Evolutionary conservation across 2,797 vertebrate genomes (phyloP), one percentile per base, ranked within the genome.

Genomic region (Danio tinwini): DNA sequence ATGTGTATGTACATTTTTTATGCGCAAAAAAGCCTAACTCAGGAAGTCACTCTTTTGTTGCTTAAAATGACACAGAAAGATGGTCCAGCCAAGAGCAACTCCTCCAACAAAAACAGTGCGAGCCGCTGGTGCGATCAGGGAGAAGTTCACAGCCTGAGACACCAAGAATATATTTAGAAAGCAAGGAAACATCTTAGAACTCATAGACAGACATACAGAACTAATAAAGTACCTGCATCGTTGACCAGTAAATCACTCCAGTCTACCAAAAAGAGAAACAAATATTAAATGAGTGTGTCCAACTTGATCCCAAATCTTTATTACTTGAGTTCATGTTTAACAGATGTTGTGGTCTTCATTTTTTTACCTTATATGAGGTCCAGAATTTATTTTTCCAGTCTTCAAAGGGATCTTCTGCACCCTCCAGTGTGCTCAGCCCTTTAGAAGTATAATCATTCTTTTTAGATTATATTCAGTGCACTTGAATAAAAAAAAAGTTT

Each of bases 361-460:
- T 13, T 13, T 21, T 6, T 58, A 94, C 94, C 90, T 93, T 92
- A 86, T 94, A 95, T 73, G 94, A 94, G 9, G 88, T 91, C 93
- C 90, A 93, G 85, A 94, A 95, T 85, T 93, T 94, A 37, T 93
- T 87, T 84, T 78, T 91, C 93, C 93, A 94, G 83, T 93, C 93
- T 87, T 92, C 89, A 50, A 95, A 78, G 0, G 84, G 86, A 59
- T 94, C 92, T 2, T 92, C 88, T 86, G 86, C 91, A 17, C 87
- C 86, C 85, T 95, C 93, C 40, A 95, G 82, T 6, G 91, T 83
- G 85, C 93, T 93, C 76, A 95, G 90, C 71, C 94, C 94, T 95
- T 19, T 39, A 5, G 7, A 76, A 47, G 16, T 56, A 7, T 40
- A 21, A 61, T 49, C 21, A 29, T 29, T 29, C 1, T 29, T 29